Evolutionary conservation across 2,113 vertebrate genomes (phyloP).

Genomic region (Alethe castanea): DNA sequence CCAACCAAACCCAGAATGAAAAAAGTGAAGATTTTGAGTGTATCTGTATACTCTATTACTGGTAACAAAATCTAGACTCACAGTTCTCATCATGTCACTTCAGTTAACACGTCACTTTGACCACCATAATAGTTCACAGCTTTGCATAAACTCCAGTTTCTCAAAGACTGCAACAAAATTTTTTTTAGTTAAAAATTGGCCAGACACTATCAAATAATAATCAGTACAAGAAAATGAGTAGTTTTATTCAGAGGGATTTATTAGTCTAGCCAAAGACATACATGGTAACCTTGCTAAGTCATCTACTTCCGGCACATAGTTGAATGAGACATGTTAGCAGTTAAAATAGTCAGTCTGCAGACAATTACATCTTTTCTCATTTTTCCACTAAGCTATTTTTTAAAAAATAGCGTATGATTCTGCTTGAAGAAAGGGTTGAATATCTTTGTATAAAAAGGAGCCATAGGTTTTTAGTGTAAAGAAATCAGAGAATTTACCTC

Average conservation of each 20-base stretch:
- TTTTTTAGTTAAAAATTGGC: background rate
- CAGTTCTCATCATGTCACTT: background rate
- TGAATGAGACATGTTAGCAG: background rate
- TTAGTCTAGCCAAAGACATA: background rate
- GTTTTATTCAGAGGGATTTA: background rate
- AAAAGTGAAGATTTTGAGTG: background rate
- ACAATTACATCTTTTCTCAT: background rate
- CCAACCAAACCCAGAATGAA: background rate
- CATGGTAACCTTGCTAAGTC: background rate
- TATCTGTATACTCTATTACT: background rate
- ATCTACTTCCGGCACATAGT: background rate
- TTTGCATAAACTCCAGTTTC: background rate
- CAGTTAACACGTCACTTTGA: background rate
- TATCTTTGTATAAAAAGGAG: background rate
- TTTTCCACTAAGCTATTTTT: background rate
- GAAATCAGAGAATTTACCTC: background rate
- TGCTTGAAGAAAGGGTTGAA: background rate
- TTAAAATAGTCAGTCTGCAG: background rate
- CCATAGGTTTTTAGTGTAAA: background rate
- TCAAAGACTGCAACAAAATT: background rate
- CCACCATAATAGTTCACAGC: background rate
- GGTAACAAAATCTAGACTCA: background rate
- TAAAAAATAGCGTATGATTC: background rate
- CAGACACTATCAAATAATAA: background rate
- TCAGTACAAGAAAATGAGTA: background rate